A percentile compares a stretch with the other conserved stretches of the same genome.
Conservation (phyloP, 2,113 vertebrate species). For the Cyanoderma ruficeps region DNA sequence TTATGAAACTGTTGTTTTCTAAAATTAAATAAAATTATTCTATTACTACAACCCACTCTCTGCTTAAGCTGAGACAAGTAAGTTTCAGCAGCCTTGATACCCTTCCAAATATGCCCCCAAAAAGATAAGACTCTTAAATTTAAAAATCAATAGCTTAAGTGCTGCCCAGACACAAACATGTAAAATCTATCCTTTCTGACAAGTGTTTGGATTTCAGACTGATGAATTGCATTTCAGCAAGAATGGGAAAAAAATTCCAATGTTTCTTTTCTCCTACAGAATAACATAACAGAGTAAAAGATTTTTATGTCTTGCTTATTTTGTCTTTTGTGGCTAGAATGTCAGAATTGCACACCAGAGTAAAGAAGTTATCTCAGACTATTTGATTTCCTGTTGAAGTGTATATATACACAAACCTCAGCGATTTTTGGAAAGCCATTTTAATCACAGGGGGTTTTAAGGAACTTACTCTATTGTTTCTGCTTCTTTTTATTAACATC, state of each 20-base stretch:
- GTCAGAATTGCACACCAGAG: background rate
- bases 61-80: background rate
- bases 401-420: background rate
- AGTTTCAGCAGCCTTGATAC: background rate
- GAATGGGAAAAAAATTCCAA: background rate
- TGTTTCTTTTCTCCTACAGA: background rate
- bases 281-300: background rate
- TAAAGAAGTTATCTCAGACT: background rate
- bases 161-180: conserved; percentile 12
- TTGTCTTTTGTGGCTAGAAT: background rate
- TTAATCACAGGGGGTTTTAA: accelerated
- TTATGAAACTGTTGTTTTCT: background rate
- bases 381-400: background rate
- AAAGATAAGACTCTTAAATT: conserved; percentile 38
- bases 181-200: conserved; percentile 37
- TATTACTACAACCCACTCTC: background rate
- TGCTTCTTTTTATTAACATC: background rate
- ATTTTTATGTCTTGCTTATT: background rate
- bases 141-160: conserved; percentile 57
- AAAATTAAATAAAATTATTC: background rate
- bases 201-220: conserved; percentile 43
- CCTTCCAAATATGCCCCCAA: background rate
- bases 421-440: background rate
- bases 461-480: background rate
- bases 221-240: conserved; percentile 40